Conservation (phyloP, 2,888 invertebrate species). For the Drosophila subsilvestris region DNA sequence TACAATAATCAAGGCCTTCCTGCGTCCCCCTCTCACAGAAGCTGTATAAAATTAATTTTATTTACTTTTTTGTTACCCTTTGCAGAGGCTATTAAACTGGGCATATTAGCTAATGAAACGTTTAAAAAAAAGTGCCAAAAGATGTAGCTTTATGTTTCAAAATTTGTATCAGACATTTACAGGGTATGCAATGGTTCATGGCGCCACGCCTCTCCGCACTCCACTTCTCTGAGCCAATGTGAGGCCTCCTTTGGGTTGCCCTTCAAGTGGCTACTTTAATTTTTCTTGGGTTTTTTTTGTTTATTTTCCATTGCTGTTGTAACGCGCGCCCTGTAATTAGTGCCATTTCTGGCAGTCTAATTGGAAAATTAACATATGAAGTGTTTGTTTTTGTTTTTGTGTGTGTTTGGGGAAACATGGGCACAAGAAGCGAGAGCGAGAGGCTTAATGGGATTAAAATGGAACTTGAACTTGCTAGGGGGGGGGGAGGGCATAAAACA, state of each 20-base stretch:
- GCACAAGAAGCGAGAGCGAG: constrained; percentile 9
- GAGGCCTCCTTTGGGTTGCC: constrained; percentile 38
- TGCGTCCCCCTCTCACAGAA: constrained; percentile 16
- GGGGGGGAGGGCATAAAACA: constrained; percentile 21
- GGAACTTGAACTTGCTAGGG: constrained; percentile 46
- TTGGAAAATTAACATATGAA: constrained; percentile 80
- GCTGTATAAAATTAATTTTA: constrained; percentile 73
- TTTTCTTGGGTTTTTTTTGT: constrained; percentile 43
- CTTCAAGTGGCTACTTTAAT: constrained; percentile 76
- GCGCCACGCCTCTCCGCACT: neutral
- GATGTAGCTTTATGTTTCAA: too few relatives aligned
- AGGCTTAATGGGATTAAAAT: constrained; percentile 27
- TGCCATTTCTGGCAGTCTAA: constrained; percentile 76
- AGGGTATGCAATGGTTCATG: neutral
- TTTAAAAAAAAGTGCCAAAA: neutral
- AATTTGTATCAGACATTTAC: neutral
- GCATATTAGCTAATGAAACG: neutral
- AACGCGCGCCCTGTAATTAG: constrained; percentile 73
- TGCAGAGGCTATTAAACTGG: neutral
- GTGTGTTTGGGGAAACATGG: neutral
- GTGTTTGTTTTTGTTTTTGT: constrained; percentile 66
- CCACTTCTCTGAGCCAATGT: neutral
- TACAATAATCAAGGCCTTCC: constrained; percentile 60
- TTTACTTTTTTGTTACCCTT: constrained; percentile 51
- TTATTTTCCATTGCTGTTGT: constrained; percentile 31